Conservation (phyloP, 2,888 invertebrate genomes). For the Limnephilus lunatus region DNA sequence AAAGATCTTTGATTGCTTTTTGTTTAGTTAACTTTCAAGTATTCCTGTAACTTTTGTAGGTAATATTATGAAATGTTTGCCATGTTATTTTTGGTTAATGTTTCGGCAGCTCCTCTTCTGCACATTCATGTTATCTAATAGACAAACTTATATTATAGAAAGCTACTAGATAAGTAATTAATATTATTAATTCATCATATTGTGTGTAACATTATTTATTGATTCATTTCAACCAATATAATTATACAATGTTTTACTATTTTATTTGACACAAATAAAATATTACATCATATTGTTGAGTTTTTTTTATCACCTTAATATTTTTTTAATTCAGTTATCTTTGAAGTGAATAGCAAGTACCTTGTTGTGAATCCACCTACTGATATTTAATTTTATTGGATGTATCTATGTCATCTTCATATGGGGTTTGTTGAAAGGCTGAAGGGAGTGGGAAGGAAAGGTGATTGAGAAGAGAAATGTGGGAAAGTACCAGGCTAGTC, state of each 20-base stretch:
- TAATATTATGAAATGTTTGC: not conserved
- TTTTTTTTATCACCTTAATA: not conserved
- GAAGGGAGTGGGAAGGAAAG: too few species aligned
- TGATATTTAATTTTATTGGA: too few species aligned
- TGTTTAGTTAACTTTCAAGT: not conserved
- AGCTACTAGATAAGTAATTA: not conserved
- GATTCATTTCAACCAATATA: slow-evolving; percentile 33
- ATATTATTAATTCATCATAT: slow-evolving; percentile 13
- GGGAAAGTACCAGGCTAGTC: too few species aligned
- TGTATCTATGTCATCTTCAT: too few species aligned
- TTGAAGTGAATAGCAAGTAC: not conserved
- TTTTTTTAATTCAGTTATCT: not conserved
- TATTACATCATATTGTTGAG: slow-evolving; percentile 16
- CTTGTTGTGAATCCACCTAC: too few species aligned
- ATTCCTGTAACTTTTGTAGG: slow-evolving; percentile 16
- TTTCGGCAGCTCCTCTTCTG: not conserved
- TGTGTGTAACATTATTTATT: slow-evolving; percentile 18
- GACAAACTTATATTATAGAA: not conserved
- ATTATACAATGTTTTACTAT: slow-evolving; percentile 28
- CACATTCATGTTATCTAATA: not conserved
- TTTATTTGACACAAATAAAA: slow-evolving; percentile 52
- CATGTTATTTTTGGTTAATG: not conserved
- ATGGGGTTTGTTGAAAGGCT: too few species aligned
- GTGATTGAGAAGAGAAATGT: too few species aligned
- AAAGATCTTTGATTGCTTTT: not conserved